Conservation (phyloP, 2,888 invertebrate species). For the Lasioglossum morio region DNA sequence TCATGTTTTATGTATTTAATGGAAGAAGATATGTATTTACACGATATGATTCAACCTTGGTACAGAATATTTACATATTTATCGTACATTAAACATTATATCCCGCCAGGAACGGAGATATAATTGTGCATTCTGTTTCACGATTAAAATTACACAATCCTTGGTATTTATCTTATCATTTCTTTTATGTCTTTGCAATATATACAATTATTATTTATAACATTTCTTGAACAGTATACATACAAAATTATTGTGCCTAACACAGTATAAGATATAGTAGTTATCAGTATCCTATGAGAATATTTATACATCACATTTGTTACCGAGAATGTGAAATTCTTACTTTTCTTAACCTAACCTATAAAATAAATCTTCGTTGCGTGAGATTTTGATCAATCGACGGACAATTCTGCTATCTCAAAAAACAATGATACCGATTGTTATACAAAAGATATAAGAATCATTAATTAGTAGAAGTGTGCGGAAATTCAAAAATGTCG, state of each 20-base stretch:
- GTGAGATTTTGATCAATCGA: neutral
- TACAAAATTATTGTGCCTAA: constrained; percentile 19
- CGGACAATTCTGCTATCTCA: neutral
- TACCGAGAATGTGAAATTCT: constrained; percentile 23
- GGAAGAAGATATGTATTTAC: neutral
- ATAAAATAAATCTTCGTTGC: constrained; percentile 22
- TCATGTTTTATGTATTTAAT: constrained; percentile 29
- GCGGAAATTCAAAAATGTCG: neutral
- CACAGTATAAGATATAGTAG: constrained; percentile 10
- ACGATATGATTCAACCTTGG: neutral
- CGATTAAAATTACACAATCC: neutral
- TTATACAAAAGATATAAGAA: neutral
- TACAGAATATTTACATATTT: neutral
- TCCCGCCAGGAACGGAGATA: neutral
- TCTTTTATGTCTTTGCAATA: constrained; percentile 17
- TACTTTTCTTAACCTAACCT: constrained; percentile 20
- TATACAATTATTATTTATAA: constrained; percentile 13
- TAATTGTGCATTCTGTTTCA: neutral
- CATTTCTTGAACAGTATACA: constrained; percentile 13
- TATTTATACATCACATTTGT: constrained; percentile 32
- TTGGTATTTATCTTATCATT: constrained; percentile 14
- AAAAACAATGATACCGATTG: neutral
- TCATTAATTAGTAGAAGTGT: neutral
- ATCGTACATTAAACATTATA: neutral
- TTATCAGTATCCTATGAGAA: constrained; percentile 29